Evolutionary conservation across 1,140 invertebrate genomes (phyloP).

Genomic region (Oscheius sp.): DNA sequence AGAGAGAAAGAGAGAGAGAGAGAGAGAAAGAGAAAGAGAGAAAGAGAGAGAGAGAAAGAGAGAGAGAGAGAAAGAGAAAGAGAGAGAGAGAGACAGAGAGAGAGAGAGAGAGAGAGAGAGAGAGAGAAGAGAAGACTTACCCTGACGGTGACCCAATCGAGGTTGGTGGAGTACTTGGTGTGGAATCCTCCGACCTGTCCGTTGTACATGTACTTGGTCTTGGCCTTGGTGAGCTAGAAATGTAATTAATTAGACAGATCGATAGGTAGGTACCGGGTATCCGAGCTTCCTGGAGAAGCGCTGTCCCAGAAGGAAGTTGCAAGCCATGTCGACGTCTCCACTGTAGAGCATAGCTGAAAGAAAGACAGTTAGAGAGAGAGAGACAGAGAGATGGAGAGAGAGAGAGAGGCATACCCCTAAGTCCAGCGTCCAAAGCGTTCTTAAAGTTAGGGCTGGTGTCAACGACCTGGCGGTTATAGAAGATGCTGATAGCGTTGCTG

Average conservation of each 20-base stretch:
- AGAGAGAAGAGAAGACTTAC: too few relatives aligned
- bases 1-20: too few relatives aligned
- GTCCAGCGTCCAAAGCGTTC: slow-evolving; percentile 23
- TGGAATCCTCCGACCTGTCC: slow-evolving; percentile 39
- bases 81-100: too few relatives aligned
- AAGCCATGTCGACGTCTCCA: slow-evolving; percentile 66
- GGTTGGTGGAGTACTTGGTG: slow-evolving; percentile 26
- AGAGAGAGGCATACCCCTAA: neutral
- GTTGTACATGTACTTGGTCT: slow-evolving; percentile 24
- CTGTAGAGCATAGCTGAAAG: slow-evolving; percentile 63
- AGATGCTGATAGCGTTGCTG: slow-evolving; percentile 26
- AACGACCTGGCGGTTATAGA: slow-evolving; percentile 22
- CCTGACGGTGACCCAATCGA: slow-evolving; percentile 39
- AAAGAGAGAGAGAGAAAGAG: too few relatives aligned
- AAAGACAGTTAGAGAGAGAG: neutral
- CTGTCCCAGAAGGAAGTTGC: slow-evolving; percentile 63
- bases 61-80: too few relatives aligned
- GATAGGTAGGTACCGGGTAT: slow-evolving; percentile 1
- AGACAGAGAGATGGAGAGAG: neutral
- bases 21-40: too few relatives aligned
- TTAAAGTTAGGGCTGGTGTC: slow-evolving; percentile 32
- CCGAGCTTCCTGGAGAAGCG: slow-evolving; percentile 38
- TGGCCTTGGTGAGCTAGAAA: slow-evolving; percentile 28
- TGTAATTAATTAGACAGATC: neutral
- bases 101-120: too few relatives aligned